Base-by-base conservation (phyloP, 2,888 invertebrate species). In the Protula sp. region DNA sequence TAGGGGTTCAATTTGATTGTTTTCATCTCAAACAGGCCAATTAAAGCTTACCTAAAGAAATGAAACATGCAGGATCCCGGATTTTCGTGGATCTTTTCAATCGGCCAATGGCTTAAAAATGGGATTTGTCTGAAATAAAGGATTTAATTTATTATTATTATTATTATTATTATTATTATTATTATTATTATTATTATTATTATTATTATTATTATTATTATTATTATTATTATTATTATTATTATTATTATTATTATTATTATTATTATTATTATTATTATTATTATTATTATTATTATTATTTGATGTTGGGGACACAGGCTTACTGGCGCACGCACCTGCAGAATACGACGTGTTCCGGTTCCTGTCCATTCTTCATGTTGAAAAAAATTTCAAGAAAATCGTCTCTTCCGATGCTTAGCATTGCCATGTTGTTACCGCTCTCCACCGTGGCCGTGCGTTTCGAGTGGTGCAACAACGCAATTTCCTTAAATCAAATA, bases 331-430 rank as follows among this genome's bases (percentile, higher is more conserved):
- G 28, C 22, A 31, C 55, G 14, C 30, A 71, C 74, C 71, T 68
- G 27, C 74, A 66, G 59, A 73, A 78, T 45, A 63, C 63, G 27
- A 78, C 70, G 58, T 78, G 76, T 4, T 67, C 70, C 3, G 70
- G 68, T 48, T 67, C 66, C 24, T 45, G 9, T 1, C 62, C 63
- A 24, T 58, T 58, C 27, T 30, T 27, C 2, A 22, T 30, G 38
- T 52, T 58, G 45, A 66, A 30, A 60, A 66, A 66, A 24, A 66
- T 66, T 14, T 63, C 47, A 22, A 58, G 29, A 60, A 66, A 66
- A 28, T 62, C 65, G 19, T 61, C 58, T 2, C 66, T 19, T 2
- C 55, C 50, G 50, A 66, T 63, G 47, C 61, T 57, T 30, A 66
- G 60, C 26, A 66, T 38, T 19, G 58, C 19, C 62, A 63, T 61